Base-by-base conservation (phyloP, 1,140 invertebrate genomes). In the Mycetomoellerius zeteki region DNA sequence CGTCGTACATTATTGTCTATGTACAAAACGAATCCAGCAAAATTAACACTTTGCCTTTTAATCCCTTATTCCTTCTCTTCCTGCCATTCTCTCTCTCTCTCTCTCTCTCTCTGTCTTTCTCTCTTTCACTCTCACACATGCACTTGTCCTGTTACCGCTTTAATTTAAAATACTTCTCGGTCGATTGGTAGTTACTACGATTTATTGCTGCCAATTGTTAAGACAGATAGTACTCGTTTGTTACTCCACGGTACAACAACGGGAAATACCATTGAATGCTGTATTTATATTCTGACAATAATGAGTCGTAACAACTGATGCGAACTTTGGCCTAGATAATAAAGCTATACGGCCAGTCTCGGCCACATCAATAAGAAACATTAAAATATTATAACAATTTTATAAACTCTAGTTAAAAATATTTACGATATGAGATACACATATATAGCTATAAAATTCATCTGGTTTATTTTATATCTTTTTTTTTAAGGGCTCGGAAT, bases 171-270 rank as follows among this genome's bases (percentile, higher is more conserved):
- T 84, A 84, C 69, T 73, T 73, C 19, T 58, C 80, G 67, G 37
- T 62, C 52, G 27, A 75, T 84, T 62, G 37, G 37, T 75, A 84
- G 54, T 54, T 47, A 60, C 52, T 82, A 72, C 19, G 54, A 64
- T 84, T 84, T 84, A 84, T 84, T 73, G 67, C 37, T 75, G 69
- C 69, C 80, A 84, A 84, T 73, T 73, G 80, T 73, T 73, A 60
- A 84, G 71, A 84, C 80, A 75, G 72, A 72, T 75, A 54, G 27
- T 56, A 84, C 24, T 60, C 54, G 37, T 84, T 84, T 50, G 67
- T 65, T 80, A 73, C 80, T 37, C 21, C 43, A 58, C 30, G 37
- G 3, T 52, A 37, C 52, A 71, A 81, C 78, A 81, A 81, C 33
- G 43, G 52, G 52, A 82, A 58, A 60, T 71, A 52, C 37, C 80